phyloP scores from a whole-genome alignment of 2,113 vertebrate species.

The Larimichthys crocea region DNA sequence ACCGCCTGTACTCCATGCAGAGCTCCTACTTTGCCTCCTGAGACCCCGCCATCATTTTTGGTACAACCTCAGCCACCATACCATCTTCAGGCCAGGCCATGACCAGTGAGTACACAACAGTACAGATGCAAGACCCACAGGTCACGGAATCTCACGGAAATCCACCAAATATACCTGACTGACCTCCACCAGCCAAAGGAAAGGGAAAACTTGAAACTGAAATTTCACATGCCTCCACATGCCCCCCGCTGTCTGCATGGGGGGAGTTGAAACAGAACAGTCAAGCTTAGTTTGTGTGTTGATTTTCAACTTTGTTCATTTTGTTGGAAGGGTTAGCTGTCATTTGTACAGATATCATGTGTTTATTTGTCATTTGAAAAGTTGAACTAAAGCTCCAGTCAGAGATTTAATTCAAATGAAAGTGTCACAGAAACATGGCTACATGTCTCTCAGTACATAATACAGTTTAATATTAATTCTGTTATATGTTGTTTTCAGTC shows the following conservation, averaged over 20 bases:
- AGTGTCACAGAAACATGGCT: slow-evolving; percentile 11
- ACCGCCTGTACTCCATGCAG: slow-evolving; percentile 97
- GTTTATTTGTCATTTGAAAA: neutral
- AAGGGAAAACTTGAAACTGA: slow-evolving; percentile 9
- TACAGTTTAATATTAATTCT: neutral
- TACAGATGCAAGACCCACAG: neutral
- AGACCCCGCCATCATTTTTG: slow-evolving; percentile 25
- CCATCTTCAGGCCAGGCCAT: neutral
- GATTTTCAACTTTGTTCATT: neutral
- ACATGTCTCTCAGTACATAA: neutral
- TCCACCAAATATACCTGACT: slow-evolving; percentile 30
- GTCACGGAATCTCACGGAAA: neutral
- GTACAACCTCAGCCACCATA: neutral
- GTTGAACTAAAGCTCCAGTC: neutral
- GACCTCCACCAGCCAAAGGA: slow-evolving; percentile 41
- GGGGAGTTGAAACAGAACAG: neutral
- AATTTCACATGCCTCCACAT: neutral
- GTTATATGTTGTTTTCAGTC: slow-evolving; percentile 14
- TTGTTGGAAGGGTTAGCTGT: neutral
- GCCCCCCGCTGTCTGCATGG: neutral
- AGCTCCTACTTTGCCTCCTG: slow-evolving; percentile 92
- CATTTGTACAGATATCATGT: slow-evolving; percentile 17
- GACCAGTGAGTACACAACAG: neutral
- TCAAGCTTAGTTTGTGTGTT: too few species aligned
- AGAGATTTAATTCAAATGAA: neutral